These are phyloP conservation scores for Dryobotodes eremita DNA, from an alignment of 2,888 invertebrate species.

Conservation along the genomic window DNA sequence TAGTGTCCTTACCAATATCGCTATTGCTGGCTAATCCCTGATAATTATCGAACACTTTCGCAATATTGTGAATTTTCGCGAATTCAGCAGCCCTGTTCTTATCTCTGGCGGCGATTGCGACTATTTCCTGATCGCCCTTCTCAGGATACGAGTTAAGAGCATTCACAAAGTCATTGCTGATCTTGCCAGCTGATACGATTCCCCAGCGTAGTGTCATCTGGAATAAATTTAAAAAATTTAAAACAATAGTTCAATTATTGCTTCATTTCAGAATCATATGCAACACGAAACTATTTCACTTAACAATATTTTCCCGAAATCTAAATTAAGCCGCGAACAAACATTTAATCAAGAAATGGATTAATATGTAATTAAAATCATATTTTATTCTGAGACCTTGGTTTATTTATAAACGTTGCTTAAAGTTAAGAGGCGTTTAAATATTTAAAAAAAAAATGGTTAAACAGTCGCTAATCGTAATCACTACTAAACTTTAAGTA, in stretches of 20 bases:
- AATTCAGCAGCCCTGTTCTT: constrained; percentile 93
- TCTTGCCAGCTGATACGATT: constrained; percentile 95
- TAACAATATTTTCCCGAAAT: background rate
- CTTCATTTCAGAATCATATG: background rate
- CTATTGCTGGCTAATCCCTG: constrained; percentile 93
- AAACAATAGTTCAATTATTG: background rate
- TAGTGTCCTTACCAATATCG: constrained; percentile 92
- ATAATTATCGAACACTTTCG: constrained; percentile 93
- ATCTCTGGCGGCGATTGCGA: constrained; percentile 94
- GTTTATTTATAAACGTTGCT: too few species aligned
- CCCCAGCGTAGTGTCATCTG: constrained; percentile 94
- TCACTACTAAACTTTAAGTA: too few species aligned
- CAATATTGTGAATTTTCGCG: constrained; percentile 93
- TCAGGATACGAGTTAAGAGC: constrained; percentile 92
- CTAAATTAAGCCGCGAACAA: background rate
- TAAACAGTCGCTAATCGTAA: too few species aligned
- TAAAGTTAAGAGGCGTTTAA: too few species aligned
- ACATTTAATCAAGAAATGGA: background rate
- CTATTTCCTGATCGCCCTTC: constrained; percentile 92
- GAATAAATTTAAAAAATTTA: constrained; percentile 12
- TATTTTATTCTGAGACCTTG: background rate
- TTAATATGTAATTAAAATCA: background rate
- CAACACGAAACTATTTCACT: background rate
- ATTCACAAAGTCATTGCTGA: constrained; percentile 95
- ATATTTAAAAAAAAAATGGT: too few species aligned